Evolutionary conservation across 2,113 vertebrate species (phyloP).

Genomic region (Syrrhaptes paradoxus): DNA sequence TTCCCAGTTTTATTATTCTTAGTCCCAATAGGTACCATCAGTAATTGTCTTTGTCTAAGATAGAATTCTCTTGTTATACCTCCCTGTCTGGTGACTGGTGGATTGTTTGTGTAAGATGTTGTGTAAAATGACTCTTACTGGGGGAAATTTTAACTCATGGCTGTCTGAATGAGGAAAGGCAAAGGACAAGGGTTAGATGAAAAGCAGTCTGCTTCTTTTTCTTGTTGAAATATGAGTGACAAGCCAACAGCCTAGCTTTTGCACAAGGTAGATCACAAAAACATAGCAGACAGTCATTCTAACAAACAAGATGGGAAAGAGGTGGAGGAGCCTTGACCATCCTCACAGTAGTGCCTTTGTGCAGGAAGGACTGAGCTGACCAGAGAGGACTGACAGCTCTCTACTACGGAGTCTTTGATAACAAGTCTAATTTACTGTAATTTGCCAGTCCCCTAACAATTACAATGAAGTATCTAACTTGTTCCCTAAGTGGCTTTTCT

Average conservation of each 20-base stretch:
- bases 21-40: neutral
- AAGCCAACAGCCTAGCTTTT: neutral
- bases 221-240: neutral
- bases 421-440: neutral
- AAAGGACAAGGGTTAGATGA: neutral
- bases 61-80: neutral
- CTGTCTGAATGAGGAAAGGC: neutral
- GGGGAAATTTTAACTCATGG: neutral
- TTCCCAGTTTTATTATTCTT: neutral
- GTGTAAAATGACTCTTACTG: constrained; percentile 1
- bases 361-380: neutral
- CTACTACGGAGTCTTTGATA: neutral
- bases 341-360: neutral
- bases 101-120: neutral
- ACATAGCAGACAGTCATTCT: neutral
- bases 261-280: neutral
- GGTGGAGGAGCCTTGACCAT: neutral
- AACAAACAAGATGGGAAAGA: neutral
- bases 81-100: neutral
- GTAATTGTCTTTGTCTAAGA: neutral
- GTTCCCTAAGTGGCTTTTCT: neutral
- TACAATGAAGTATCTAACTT: neutral
- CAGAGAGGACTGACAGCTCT: neutral
- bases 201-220: neutral
- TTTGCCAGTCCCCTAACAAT: neutral